Evolutionary conservation across 2,888 invertebrate genomes (phyloP).

Genomic region (Acleris sparsana): DNA sequence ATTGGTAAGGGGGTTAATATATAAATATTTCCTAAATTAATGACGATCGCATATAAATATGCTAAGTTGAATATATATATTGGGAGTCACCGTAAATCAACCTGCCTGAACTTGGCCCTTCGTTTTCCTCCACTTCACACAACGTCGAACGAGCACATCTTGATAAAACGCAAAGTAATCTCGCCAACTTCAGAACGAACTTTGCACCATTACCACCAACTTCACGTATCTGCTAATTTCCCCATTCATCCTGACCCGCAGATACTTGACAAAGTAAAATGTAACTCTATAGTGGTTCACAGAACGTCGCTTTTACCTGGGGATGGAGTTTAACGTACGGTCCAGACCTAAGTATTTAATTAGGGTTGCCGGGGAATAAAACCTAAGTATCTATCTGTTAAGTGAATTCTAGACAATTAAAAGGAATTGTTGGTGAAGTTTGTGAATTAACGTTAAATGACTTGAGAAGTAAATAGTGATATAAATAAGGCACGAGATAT

Average conservation of each 20-base stretch:
- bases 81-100: neutral
- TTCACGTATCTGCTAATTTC: slow-evolving; percentile 26
- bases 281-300: neutral
- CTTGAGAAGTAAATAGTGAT: no score
- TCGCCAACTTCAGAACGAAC: slow-evolving; percentile 12
- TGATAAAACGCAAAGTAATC: slow-evolving; percentile 21
- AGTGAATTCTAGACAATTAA: neutral
- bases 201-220: slow-evolving; percentile 14
- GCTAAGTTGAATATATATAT: no score
- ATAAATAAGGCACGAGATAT: no score
- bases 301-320: slow-evolving; percentile 9
- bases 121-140: neutral
- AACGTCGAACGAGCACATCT: neutral
- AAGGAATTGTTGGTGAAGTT: neutral
- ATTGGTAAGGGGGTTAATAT: no score
- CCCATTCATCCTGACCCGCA: slow-evolving; percentile 11
- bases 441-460: neutral
- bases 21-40: no score
- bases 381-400: slow-evolving; percentile 1
- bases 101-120: neutral
- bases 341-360: slow-evolving; percentile 2
- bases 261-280: slow-evolving; percentile 1
- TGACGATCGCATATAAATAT: no score
- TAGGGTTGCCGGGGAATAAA: slow-evolving; percentile 1
- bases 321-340: neutral